Evolutionary conservation across 2,797 vertebrate species (phyloP).

Genomic region (Heliangelus exortis): DNA sequence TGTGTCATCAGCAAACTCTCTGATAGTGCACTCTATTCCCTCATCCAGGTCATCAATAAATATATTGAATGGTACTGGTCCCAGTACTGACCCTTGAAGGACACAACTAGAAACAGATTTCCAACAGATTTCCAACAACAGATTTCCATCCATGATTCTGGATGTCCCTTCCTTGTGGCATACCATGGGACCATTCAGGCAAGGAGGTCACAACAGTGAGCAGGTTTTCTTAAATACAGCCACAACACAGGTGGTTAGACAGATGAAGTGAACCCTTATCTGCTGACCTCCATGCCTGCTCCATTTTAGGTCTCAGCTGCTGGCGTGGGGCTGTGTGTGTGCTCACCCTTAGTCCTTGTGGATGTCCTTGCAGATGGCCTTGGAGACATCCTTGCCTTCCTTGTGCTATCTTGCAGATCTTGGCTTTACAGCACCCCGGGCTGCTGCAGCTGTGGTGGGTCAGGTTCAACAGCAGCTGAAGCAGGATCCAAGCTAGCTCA

Average conservation of each 20-base stretch:
- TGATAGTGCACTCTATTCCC: too few relatives aligned
- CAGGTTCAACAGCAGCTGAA: not conserved
- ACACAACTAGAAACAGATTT: too few relatives aligned
- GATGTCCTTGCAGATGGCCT: not conserved
- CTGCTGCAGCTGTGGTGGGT: not conserved
- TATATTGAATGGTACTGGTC: too few relatives aligned
- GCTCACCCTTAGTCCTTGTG: not conserved
- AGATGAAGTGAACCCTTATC: not conserved
- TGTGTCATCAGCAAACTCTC: too few relatives aligned
- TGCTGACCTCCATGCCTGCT: not conserved
- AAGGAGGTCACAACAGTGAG: not conserved
- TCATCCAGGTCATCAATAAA: too few relatives aligned
- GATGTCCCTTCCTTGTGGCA: not conserved
- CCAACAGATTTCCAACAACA: too few relatives aligned
- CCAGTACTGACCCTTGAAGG: too few relatives aligned
- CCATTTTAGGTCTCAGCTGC: not conserved
- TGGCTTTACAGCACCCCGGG: not conserved
- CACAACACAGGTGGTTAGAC: fast-evolving
- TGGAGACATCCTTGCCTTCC: not conserved
- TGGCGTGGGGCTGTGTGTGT: fast-evolving
- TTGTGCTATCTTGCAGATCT: not conserved
- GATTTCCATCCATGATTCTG: not conserved
- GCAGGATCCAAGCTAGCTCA: not conserved
- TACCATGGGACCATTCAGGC: not conserved
- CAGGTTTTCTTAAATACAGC: not conserved